Evolutionary conservation across 2,797 vertebrate species (phyloP).

Genomic region (Melopsittacus undulatus): DNA sequence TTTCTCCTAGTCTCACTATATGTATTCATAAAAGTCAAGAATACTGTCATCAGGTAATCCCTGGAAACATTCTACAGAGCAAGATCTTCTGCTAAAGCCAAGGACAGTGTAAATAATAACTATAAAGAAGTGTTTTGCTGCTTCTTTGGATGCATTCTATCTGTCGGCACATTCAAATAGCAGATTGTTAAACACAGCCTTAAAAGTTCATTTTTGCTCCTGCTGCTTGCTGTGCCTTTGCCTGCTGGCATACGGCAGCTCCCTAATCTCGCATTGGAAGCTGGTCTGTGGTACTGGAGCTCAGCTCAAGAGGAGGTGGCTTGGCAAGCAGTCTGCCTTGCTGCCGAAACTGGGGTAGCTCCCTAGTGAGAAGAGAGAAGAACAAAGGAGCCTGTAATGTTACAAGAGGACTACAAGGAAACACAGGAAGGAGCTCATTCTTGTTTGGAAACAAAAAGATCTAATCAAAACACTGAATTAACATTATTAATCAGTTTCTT

Average conservation of each 20-base stretch:
- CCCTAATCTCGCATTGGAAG: background rate
- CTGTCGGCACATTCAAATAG: background rate
- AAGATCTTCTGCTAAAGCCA: background rate
- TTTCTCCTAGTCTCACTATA: background rate
- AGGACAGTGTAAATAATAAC: background rate
- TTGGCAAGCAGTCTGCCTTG: background rate
- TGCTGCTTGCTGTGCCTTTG: background rate
- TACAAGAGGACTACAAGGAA: constrained; percentile 31
- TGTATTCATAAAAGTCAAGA: background rate
- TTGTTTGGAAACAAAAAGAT: background rate
- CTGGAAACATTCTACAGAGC: background rate
- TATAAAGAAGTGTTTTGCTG: no score
- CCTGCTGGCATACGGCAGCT: background rate
- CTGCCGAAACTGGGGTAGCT: constrained; percentile 49
- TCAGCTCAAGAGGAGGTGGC: background rate
- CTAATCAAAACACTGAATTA: background rate
- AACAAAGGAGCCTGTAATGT: constrained; percentile 48
- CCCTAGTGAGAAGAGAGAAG: background rate
- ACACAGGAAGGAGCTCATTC: background rate
- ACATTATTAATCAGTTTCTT: constrained; percentile 6
- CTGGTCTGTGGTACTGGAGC: background rate
- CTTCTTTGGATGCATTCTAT: background rate
- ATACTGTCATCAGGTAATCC: background rate
- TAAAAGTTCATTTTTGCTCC: background rate
- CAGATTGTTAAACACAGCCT: background rate